Evolutionary conservation across 2,888 invertebrate genomes (phyloP).

Genomic region (Cheilosia grossa): DNA sequence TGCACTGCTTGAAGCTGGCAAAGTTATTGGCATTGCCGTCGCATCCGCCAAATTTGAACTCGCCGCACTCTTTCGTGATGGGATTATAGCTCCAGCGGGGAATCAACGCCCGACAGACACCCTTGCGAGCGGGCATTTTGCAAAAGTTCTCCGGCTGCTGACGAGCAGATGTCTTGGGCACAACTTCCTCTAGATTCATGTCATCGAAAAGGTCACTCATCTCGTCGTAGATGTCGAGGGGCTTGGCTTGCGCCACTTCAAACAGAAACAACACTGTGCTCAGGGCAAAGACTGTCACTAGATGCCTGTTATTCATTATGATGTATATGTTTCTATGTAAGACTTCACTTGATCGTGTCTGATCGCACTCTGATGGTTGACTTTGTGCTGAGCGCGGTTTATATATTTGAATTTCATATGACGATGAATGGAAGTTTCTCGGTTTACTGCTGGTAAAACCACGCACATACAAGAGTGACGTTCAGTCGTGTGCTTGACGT

Average conservation of each 20-base stretch:
- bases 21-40: slow-evolving; percentile 85
- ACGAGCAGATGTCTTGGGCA: slow-evolving; percentile 78
- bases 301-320: slow-evolving; percentile 60
- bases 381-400: slow-evolving; percentile 50
- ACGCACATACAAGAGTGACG: slow-evolving; percentile 49
- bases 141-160: slow-evolving; percentile 81
- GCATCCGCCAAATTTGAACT: slow-evolving; percentile 85
- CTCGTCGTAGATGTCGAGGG: slow-evolving; percentile 82
- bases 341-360: slow-evolving; percentile 73
- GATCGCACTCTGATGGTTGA: slow-evolving; percentile 69
- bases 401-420: slow-evolving; percentile 53
- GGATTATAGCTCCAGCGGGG: slow-evolving; percentile 84
- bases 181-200: slow-evolving; percentile 80
- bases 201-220: slow-evolving; percentile 82
- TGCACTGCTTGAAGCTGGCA: slow-evolving; percentile 83
- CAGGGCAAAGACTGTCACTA: slow-evolving; percentile 43
- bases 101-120: slow-evolving; percentile 83
- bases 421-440: slow-evolving; percentile 59
- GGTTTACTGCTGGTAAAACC: slow-evolving; percentile 61
- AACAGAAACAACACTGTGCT: slow-evolving; percentile 30
- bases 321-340: slow-evolving; percentile 16
- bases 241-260: slow-evolving; percentile 65
- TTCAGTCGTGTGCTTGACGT: slow-evolving; percentile 15
- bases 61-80: slow-evolving; percentile 83
- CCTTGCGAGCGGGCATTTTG: slow-evolving; percentile 82